phyloP scores from a whole-genome alignment of 2,888 invertebrate genomes.

The Villa cingulata region DNA sequence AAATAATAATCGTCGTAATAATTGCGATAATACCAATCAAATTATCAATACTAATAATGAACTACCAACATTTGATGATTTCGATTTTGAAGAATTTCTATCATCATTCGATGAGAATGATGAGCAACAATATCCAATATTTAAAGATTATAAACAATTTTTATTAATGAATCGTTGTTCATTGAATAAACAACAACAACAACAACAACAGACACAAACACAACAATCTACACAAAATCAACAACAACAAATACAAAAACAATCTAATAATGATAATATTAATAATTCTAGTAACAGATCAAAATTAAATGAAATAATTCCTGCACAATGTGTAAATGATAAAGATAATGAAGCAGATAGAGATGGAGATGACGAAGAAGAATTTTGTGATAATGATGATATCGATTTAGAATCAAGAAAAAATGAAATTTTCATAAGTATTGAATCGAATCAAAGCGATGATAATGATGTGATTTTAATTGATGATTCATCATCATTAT shows the following conservation, averaged over 20 bases:
- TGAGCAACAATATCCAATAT: constrained; percentile 34
- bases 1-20: constrained; percentile 5
- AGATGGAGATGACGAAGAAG: not conserved
- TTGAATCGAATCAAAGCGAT: constrained; percentile 29
- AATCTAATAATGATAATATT: constrained; percentile 6
- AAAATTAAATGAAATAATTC: too few relatives aligned
- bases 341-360: not conserved
- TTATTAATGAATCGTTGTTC: constrained; percentile 15
- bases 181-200: constrained; percentile 3
- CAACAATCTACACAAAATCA: not conserved
- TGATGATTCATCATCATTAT: constrained; percentile 8
- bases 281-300: constrained; percentile 4
- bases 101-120: constrained; percentile 52
- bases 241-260: not conserved
- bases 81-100: constrained; percentile 51
- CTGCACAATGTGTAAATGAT: not conserved
- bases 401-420: constrained; percentile 17
- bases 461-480: constrained; percentile 23
- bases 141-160: constrained; percentile 37
- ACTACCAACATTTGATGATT: constrained; percentile 44
- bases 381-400: not conserved
- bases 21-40: too few relatives aligned
- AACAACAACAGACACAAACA: not conserved
- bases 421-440: constrained; percentile 32
- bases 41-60: constrained; percentile 29